phyloP scores from a whole-genome alignment of 2,113 vertebrate species.

The Chascanopsetta lugubris region DNA sequence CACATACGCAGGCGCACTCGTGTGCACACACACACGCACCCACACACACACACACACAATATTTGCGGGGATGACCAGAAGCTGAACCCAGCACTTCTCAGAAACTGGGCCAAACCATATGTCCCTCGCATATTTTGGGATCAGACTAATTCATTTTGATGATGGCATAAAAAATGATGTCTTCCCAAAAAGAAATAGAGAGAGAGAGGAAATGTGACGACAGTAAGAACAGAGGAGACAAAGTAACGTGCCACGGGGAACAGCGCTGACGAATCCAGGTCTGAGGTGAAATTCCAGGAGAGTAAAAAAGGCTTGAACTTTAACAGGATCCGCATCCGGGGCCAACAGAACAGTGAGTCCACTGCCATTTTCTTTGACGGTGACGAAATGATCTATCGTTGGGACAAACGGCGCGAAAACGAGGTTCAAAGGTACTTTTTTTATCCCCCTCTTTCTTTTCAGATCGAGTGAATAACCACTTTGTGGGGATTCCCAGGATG shows the following conservation, averaged over 20 bases:
- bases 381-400: conserved; percentile 74
- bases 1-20: neutral
- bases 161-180: conserved; percentile 70
- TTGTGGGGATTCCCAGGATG: conserved; percentile 75
- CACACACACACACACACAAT: conserved; percentile 14
- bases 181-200: conserved; percentile 28
- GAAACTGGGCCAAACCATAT: conserved; percentile 77
- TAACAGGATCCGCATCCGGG: conserved; percentile 74
- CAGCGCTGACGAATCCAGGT: conserved; percentile 71
- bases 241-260: conserved; percentile 43
- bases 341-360: conserved; percentile 65
- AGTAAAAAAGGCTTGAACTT: conserved; percentile 72
- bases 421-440: conserved; percentile 72
- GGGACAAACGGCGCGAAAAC: conserved; percentile 72
- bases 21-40: conserved; percentile 16
- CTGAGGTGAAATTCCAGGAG: conserved; percentile 65
- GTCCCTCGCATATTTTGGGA: conserved; percentile 73
- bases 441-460: conserved; percentile 4
- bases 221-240: conserved; percentile 30
- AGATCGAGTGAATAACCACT: conserved; percentile 69
- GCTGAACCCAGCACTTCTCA: conserved; percentile 59
- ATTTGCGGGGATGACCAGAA: conserved; percentile 59
- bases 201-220: conserved; percentile 25
- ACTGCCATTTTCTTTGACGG: conserved; percentile 53
- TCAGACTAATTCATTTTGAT: conserved; percentile 81